Evolutionary conservation across 2,113 vertebrate species (phyloP), one percentile per base, ranked within the genome.

Genomic region (Peromyscus polionotus): DNA sequence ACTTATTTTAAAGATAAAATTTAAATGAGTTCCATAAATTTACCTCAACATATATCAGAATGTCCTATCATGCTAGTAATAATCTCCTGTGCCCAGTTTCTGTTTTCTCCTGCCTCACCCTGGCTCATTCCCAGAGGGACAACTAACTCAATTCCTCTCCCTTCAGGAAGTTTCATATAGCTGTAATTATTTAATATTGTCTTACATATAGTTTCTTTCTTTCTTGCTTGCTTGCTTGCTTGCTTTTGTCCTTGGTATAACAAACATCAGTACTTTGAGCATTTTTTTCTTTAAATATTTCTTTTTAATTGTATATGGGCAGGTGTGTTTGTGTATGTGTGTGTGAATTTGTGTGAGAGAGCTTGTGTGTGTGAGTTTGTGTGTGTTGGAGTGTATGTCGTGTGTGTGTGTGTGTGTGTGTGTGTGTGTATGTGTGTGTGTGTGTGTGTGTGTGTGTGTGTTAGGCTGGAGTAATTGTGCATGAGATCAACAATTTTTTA

Each of bases 171-270:
- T 90, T 93, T 96, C n/a, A 54, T 59, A 26, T 57, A 86, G 33
- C 59, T 94, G 3, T 17, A 94, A 83, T 91, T 80, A 95, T 79
- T 94, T 70, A 93, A 36, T 42, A 33, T 36, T 91, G 14, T 81
- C 17, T 93, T 91, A 11, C 22, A 93, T 51, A 0, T n/a, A 70
- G 11, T 54, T 54, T 54, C 54, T 54, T 54, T 51, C 48, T 5
- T 57, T 83, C n/a, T 85, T 85, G 81, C 0, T 59, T 61, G 6
- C 10, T 65, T 65, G n/a, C n/a, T 68, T 88, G 88, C 80, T 79
- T 36, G 91, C n/a, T 31, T 72, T 76, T 14, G 4, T 31, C 24
- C 51, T 13, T 83, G 7, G 61, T 26, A 31, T 36, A 73, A 6
- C 26, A 51, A 72, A 5, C 48, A 77, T 54, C 20, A 79, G 4